Percentiles rank a stretch among this genome's conserved stretches.
These are phyloP conservation scores for Rynchops niger DNA, from an alignment of 2,113 vertebrate genomes.

Conservation along the genomic window DNA sequence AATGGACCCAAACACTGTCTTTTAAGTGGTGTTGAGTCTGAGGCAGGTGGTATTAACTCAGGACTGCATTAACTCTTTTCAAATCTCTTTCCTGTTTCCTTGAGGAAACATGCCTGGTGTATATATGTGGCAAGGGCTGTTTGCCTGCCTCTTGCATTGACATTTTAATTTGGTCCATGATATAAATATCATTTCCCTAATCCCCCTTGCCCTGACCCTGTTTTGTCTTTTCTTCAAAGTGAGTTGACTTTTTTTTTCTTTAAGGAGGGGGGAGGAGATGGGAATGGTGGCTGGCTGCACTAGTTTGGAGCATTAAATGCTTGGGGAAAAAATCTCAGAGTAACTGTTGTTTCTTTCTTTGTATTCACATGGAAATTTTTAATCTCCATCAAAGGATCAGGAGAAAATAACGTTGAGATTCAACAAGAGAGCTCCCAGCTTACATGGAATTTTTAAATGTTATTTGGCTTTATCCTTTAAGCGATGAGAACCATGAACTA, in stretches of 20 bases:
- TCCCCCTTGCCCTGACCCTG: constrained; percentile 74
- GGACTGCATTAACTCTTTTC: constrained; percentile 66
- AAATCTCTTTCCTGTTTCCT: constrained; percentile 65
- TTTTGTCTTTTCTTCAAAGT: constrained; percentile 83
- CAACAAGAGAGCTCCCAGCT: constrained; percentile 75
- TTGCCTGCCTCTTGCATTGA: constrained; percentile 71
- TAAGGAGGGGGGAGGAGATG: constrained; percentile 50
- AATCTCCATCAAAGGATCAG: constrained; percentile 85
- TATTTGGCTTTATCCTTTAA: constrained; percentile 79
- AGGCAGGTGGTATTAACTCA: constrained; percentile 70
- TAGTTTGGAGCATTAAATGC: constrained; percentile 72
- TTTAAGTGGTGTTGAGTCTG: constrained; percentile 73
- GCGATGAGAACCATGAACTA: constrained; percentile 72
- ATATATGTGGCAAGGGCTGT: constrained; percentile 63
- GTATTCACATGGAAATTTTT: constrained; percentile 97
- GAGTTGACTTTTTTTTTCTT: constrained; percentile 80
- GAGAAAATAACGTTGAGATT: constrained; percentile 77
- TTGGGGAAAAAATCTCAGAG: constrained; percentile 78
- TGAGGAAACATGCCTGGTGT: constrained; percentile 62
- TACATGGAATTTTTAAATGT: constrained; percentile 79
- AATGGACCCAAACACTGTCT: constrained; percentile 63
- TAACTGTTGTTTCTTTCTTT: constrained; percentile 90
- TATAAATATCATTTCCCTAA: constrained; percentile 84
- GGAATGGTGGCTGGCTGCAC: constrained; percentile 63
- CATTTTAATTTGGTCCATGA: constrained; percentile 77